phyloP scores from a whole-genome alignment of 2,113 vertebrate genomes.

The Poeciliopsis occidentalis region DNA sequence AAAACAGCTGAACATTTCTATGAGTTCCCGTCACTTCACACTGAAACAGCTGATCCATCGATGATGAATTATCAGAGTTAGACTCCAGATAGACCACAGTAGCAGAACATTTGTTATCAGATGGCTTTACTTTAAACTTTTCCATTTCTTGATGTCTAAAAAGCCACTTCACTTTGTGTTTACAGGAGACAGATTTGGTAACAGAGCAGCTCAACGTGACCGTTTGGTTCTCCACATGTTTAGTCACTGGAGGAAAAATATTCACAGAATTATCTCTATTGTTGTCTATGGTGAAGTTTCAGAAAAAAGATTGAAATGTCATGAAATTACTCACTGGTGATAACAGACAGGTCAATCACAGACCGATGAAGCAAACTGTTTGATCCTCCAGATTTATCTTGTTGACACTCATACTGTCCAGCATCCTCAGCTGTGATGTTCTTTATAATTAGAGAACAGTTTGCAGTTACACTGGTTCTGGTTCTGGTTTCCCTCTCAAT shows the following conservation, averaged over 20 bases:
- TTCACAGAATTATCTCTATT: not conserved
- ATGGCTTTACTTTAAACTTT: not conserved
- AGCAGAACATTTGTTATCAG: not conserved
- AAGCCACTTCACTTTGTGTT: not conserved
- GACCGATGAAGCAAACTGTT: not conserved
- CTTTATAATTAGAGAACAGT: slow-evolving; percentile 5
- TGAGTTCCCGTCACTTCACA: not conserved
- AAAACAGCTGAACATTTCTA: too few species aligned
- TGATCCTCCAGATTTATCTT: not conserved
- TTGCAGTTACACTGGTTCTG: not conserved
- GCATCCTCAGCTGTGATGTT: slow-evolving; percentile 4
- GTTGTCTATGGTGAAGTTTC: too few species aligned
- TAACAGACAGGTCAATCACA: not conserved
- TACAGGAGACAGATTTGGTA: not conserved
- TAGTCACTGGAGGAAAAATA: not conserved
- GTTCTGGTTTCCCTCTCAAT: not conserved
- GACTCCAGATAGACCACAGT: not conserved
- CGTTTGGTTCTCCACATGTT: not conserved
- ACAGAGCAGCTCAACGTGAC: not conserved
- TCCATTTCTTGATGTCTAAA: not conserved
- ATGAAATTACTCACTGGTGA: slow-evolving; percentile 21
- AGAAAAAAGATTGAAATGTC: not conserved
- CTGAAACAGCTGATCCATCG: not conserved
- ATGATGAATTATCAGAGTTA: not conserved
- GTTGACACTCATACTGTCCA: not conserved